A percentile compares a stretch with the other conserved stretches of the same genome.
Conservation (phyloP, 2,797 vertebrate species). For the Crocidura indochinensis region DNA sequence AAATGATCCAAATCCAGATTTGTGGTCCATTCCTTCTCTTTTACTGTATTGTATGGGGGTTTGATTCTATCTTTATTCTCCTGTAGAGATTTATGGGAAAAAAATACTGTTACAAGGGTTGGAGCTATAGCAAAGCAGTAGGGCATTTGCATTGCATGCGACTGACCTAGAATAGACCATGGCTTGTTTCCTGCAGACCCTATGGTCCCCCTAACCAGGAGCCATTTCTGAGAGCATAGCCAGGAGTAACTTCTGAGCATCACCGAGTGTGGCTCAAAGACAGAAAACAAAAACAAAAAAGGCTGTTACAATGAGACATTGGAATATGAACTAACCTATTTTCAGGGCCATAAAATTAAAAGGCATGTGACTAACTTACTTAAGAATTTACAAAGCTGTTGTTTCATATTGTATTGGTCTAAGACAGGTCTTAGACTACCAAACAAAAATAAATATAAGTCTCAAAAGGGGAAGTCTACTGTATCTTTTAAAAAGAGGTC, state of each 20-base stretch:
- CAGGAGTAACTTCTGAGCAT: no score
- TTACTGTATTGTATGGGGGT: not conserved
- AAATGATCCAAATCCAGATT: not conserved
- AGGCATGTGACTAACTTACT: not conserved
- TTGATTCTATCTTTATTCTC: not conserved
- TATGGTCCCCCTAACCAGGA: no score
- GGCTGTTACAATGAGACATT: not conserved
- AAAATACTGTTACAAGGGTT: not conserved
- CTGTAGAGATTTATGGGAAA: not conserved
- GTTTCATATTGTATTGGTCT: not conserved
- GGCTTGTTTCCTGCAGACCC: no score
- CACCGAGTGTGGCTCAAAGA: no score
- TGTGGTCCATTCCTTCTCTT: not conserved
- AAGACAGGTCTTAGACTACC: not conserved
- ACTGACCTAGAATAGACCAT: no score
- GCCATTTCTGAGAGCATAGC: no score
- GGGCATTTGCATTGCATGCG: no score
- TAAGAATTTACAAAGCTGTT: not conserved
- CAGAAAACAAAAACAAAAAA: no score
- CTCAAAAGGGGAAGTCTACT: conserved; percentile 1
- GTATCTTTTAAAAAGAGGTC: not conserved
- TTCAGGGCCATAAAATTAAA: not conserved
- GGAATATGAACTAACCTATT: not conserved
- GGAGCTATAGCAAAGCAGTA: no score
- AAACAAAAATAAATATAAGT: conserved; percentile 26